A percentile compares a stretch with the other conserved stretches of the same genome.
phyloP scores from a whole-genome alignment of 2,113 vertebrate genomes.

The Apeltes quadracus region DNA sequence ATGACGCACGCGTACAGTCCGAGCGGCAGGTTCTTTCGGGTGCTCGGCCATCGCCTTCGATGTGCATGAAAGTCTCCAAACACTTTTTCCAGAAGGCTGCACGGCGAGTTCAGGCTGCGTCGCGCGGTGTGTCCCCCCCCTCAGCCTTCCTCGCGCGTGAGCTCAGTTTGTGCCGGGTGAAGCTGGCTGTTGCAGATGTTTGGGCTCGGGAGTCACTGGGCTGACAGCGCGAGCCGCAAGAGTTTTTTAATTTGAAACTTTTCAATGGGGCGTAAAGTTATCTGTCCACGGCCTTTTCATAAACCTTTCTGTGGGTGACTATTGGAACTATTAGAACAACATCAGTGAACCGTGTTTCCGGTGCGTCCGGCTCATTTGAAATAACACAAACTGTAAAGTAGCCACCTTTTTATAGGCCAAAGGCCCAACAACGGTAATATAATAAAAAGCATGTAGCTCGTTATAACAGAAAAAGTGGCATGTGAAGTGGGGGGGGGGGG shows the following conservation, averaged over 20 bases:
- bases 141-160: constrained; percentile 31
- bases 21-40: constrained; percentile 60
- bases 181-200: constrained; percentile 59
- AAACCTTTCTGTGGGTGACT: constrained; percentile 13
- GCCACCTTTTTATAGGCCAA: not conserved
- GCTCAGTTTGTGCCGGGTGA: constrained; percentile 37
- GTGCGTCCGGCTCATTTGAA: not conserved
- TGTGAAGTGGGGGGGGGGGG: too few species aligned
- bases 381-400: not conserved
- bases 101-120: constrained; percentile 4
- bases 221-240: not conserved
- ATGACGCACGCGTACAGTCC: constrained; percentile 55
- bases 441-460: not conserved
- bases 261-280: constrained; percentile 19
- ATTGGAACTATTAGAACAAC: constrained; percentile 15
- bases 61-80: constrained; percentile 31
- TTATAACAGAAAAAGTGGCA: too few species aligned
- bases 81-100: constrained; percentile 30
- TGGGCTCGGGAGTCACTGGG: constrained; percentile 21
- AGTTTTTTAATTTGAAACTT: constrained; percentile 32
- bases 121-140: constrained; percentile 11
- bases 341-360: constrained; percentile 14
- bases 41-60: constrained; percentile 24
- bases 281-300: constrained; percentile 20
- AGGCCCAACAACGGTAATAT: not conserved